These are phyloP conservation scores for Gymnorhina tibicen DNA, from an alignment of 2,113 vertebrate genomes.

Conservation along the genomic window DNA sequence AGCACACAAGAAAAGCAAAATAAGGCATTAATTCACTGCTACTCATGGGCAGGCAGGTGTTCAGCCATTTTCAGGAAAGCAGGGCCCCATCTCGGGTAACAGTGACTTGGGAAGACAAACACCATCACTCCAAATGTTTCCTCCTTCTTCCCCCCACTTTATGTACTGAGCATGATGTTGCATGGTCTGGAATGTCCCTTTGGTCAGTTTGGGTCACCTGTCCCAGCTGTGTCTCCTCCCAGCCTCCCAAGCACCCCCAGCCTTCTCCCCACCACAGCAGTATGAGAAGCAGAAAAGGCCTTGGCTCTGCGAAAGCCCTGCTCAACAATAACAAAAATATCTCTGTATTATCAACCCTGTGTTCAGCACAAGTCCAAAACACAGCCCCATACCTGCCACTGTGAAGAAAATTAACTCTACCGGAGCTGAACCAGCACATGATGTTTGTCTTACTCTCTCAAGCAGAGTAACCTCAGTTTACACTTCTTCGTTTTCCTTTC, in stretches of 20 bases:
- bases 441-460: background rate
- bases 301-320: background rate
- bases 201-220: background rate
- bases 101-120: background rate
- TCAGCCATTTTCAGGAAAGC: background rate
- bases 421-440: accelerated
- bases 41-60: accelerated
- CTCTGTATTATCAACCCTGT: background rate
- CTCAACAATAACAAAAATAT: background rate
- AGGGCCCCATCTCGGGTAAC: accelerated
- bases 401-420: background rate
- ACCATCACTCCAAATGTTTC: background rate
- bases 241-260: background rate
- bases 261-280: accelerated
- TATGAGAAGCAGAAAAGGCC: accelerated
- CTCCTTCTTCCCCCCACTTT: background rate
- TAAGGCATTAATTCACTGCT: background rate
- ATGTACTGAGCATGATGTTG: background rate
- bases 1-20: background rate
- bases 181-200: background rate
- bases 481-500: background rate
- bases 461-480: background rate
- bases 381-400: background rate
- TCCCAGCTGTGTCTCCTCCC: background rate
- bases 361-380: background rate